Evolutionary conservation across 2,797 vertebrate genomes (phyloP).

Genomic region (Macropodus opercularis): DNA sequence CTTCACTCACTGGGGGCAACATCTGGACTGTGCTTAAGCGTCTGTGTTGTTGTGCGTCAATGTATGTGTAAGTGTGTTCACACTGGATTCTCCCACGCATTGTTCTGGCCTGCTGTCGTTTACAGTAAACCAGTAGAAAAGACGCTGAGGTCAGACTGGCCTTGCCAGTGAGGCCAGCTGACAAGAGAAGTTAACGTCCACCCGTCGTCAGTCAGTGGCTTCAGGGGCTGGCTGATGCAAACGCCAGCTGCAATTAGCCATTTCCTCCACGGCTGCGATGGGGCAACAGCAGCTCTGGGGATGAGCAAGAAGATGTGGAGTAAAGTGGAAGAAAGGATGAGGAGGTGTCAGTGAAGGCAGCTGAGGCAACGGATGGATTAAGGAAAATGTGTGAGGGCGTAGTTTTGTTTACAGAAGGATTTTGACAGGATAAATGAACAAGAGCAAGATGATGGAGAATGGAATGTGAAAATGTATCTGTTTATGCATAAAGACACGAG

Average conservation of each 20-base stretch:
- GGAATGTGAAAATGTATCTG: background rate
- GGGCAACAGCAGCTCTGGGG: conserved; percentile 22
- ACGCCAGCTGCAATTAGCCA: conserved; percentile 44
- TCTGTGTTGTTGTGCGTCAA: conserved; percentile 1
- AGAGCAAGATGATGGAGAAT: background rate
- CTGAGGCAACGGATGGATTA: conserved; percentile 1
- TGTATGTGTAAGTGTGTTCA: conserved; percentile 1
- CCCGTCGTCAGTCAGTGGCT: conserved; percentile 36
- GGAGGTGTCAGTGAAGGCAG: conserved; percentile 1
- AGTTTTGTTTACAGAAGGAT: conserved; percentile 20
- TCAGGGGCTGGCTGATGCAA: conserved; percentile 34
- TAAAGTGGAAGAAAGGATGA: conserved; percentile 17
- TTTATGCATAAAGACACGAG: background rate
- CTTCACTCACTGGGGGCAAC: conserved; percentile 68
- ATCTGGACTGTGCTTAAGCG: conserved; percentile 59
- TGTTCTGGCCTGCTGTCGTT: background rate
- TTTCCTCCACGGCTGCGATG: conserved; percentile 36
- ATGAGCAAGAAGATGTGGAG: conserved; percentile 28
- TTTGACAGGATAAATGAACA: conserved; percentile 15
- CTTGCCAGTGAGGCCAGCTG: conserved; percentile 42
- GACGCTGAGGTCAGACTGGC: conserved; percentile 43
- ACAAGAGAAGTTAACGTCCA: conserved; percentile 48
- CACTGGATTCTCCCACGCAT: conserved; percentile 20
- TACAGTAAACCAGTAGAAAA: conserved; percentile 8
- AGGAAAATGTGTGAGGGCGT: background rate